These are phyloP conservation scores for Scaptomyza pallida DNA, from an alignment of 1,140 invertebrate species.

Conservation along the genomic window DNA sequence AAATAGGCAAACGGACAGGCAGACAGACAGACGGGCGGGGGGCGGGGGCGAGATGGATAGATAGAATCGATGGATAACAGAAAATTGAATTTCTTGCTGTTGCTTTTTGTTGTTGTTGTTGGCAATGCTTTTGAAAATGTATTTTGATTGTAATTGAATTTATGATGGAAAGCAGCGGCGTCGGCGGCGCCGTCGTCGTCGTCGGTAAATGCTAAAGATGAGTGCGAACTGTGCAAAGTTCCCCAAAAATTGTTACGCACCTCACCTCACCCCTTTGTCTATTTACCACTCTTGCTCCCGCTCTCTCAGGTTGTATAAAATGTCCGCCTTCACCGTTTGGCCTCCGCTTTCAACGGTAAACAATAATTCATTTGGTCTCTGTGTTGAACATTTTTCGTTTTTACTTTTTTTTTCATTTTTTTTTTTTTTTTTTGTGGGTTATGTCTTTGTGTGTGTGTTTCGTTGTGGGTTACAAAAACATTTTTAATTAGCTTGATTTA, in stretches of 20 bases:
- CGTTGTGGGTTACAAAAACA: constrained; percentile 18
- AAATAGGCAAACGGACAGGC: background rate
- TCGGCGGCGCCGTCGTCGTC: no score
- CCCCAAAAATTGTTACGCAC: constrained; percentile 14
- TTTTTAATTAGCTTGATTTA: constrained; percentile 42
- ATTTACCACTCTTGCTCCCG: background rate
- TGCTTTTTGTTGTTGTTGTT: constrained; percentile 31
- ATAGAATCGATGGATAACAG: constrained; percentile 60
- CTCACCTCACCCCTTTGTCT: background rate
- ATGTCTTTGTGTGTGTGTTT: constrained; percentile 8
- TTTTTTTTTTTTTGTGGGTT: constrained; percentile 28
- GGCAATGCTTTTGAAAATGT: constrained; percentile 63
- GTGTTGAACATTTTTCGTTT: constrained; percentile 35
- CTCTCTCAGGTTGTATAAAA: constrained; percentile 42
- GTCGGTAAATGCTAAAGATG: constrained; percentile 72
- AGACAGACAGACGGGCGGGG: no score
- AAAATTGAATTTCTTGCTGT: constrained; percentile 66
- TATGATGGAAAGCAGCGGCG: no score
- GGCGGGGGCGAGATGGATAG: no score
- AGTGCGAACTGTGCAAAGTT: constrained; percentile 45
- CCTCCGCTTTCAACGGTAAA: constrained; percentile 43
- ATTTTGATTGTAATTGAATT: constrained; percentile 77
- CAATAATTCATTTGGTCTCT: constrained; percentile 51
- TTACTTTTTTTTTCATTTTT: constrained; percentile 43
- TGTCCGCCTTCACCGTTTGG: background rate